Percentiles rank a stretch among this genome's conserved stretches.
phyloP scores from a whole-genome alignment of 2,888 invertebrate species.

The Lysandra bellargus region DNA sequence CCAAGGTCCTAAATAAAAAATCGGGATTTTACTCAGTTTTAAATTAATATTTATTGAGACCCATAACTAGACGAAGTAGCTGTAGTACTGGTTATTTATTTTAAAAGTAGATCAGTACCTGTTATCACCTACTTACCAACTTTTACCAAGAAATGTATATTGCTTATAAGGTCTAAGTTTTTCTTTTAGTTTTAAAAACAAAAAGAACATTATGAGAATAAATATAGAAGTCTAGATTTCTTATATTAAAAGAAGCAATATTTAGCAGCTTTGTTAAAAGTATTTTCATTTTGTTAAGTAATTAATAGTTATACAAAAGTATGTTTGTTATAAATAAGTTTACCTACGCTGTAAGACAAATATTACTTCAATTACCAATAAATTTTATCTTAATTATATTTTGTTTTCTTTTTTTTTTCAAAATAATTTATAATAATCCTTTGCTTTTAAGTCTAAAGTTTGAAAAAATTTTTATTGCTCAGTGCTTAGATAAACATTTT shows the following conservation, averaged over 20 bases:
- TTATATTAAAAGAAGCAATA: not conserved
- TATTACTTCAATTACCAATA: slow-evolving; percentile 29
- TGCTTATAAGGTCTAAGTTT: not conserved
- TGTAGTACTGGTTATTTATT: not conserved
- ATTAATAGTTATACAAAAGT: slow-evolving; percentile 19
- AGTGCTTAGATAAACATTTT: no score
- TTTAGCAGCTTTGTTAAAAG: slow-evolving; percentile 3
- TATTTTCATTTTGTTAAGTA: slow-evolving; percentile 17
- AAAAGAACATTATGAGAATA: not conserved
- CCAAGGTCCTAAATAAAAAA: not conserved
- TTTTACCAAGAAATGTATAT: not conserved
- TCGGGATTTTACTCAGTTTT: not conserved
- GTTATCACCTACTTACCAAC: not conserved
- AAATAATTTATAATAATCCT: not conserved
- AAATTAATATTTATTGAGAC: not conserved
- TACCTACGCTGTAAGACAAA: slow-evolving; percentile 14
- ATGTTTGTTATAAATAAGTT: slow-evolving; percentile 15
- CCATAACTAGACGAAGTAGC: not conserved
- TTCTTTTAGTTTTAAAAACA: not conserved
- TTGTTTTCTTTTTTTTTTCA: slow-evolving; percentile 6
- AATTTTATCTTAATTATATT: slow-evolving; percentile 24
- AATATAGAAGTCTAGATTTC: not conserved
- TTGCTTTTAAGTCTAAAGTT: not conserved
- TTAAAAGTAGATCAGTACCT: not conserved
- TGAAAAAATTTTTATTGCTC: no score